These are phyloP conservation scores for Creontiades dilutus DNA, from an alignment of 2,888 invertebrate genomes.

Conservation along the genomic window DNA sequence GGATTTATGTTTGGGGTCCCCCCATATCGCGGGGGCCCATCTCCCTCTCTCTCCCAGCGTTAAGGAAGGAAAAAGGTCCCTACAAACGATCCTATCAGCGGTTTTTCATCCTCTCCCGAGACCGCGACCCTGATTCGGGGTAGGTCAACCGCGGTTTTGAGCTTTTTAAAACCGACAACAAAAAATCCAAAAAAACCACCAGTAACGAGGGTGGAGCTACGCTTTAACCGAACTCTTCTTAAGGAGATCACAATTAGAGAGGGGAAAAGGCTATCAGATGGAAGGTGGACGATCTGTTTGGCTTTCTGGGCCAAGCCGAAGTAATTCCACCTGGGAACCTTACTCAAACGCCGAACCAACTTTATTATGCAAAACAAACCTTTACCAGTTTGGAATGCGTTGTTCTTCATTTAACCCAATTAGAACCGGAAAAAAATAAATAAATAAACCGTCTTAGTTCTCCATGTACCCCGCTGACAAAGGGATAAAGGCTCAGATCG, in stretches of 20 bases:
- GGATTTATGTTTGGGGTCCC: constrained; percentile 55
- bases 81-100: constrained; percentile 28
- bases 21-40: constrained; percentile 27
- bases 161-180: not conserved
- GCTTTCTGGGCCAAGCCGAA: constrained; percentile 36
- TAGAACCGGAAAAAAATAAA: constrained; percentile 23
- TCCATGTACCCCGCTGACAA: not conserved
- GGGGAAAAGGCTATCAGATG: constrained; percentile 45
- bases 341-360: constrained; percentile 39
- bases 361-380: constrained; percentile 49
- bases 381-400: constrained; percentile 27
- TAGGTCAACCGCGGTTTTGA: constrained; percentile 40
- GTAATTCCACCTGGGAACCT: constrained; percentile 33
- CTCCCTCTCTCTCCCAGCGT: not conserved
- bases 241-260: constrained; percentile 49
- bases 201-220: constrained; percentile 34
- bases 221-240: constrained; percentile 8
- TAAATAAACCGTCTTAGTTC: constrained; percentile 10
- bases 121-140: constrained; percentile 46
- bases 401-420: constrained; percentile 48
- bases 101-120: not conserved
- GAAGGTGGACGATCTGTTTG: constrained; percentile 3
- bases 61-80: not conserved
- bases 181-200: too few relatives aligned
- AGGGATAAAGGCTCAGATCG: not conserved